Base-by-base conservation (phyloP, 2,888 invertebrate species). In the Drosophila paramelanica region DNA sequence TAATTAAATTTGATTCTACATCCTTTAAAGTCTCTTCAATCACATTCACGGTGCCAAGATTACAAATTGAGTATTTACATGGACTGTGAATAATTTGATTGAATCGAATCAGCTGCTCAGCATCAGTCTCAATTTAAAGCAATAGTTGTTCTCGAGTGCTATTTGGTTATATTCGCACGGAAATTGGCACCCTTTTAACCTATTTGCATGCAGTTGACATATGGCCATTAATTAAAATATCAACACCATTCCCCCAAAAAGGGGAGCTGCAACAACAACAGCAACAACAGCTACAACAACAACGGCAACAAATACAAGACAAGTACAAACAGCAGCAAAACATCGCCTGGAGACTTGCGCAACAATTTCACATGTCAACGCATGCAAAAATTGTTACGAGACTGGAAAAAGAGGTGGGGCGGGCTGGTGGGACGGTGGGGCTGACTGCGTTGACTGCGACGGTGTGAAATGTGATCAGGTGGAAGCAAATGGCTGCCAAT, bases 341-440 rank as follows among this genome's bases (percentile, higher is more conserved):
- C 60, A 81, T 77, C 74, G 80, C 82, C 77, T 67, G 64, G 77
- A 82, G 81, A 83, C 75, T 80, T 83, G 78, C 20, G 67, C 81
- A 81, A 83, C 81, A 81, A 84, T 82, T 82, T 84, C 74, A 79
- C 84, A 79, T 82, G 81, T 82, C 82, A 82, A 73, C 84, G 82
- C 77, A 82, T 79, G 73, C 84, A 84, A 79, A 81, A 76, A 79
- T 71, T 62, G 53, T 62, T 43, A 51, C 17, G 55, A 13, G 13
- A 39, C 6, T 14, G 58, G 27, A 11, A 36, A 50, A 27, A 14
- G 14, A 23, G 23, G 23, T 23, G 4, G 23, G 17, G 5, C 6
- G 25, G 31, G 1, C 5, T 10, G 27, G 10, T 0, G n/a, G n/a
- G n/a, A n/a, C n/a, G 23, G 23, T 23, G 4, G 23, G 17, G 5